Base-by-base conservation (phyloP, 2,113 vertebrate species). In the Platichthys stellatus region DNA sequence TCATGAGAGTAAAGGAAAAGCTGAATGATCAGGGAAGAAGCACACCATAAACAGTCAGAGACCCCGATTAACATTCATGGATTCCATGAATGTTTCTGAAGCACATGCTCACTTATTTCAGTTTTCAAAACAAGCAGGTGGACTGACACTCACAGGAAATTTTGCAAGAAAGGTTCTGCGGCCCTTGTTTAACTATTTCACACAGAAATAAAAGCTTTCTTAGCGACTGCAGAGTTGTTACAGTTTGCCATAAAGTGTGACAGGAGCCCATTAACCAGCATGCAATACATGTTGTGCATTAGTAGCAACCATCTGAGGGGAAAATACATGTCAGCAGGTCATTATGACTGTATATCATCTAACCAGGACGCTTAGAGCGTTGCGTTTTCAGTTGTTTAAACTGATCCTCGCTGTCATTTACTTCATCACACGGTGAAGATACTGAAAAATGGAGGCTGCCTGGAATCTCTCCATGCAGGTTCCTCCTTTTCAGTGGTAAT, bases 221-320 rank as follows among this genome's bases (percentile, higher is more conserved):
- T 62, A 51, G 73, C 28, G 63, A 51, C n/a, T 57, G 63, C 53
- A 65, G 53, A 69, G 23, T 17, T 45, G 71, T 63, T 62, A 47
- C 70, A 2, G 73, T 79, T 69, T 67, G 72, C 49, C 61, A 81
- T 63, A 68, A 62, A 72, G 63, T 83, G 79, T 81, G 82, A 81
- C 84, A 24, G 56, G 49, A 72, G 53, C 63, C 72, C 66, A 45
- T 82, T 85, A 86, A 82, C 90, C 90, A 92, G 74, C 93, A 94
- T 94, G 93, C 93, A 85, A 71, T 17, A 78, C 71, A 79, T 73
- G 78, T 68, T 64, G 60, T 78, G 57, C 15, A 87, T 93, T 91
- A 93, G 92, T 90, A 86, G 80, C 72, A 83, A 89, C 65, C 5
- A 38, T 80, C 62, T 59, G 74, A 78, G 40, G 51, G 54, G 80